Base-by-base conservation (phyloP, 1,140 invertebrate genomes). In the Zaprionus kolodkinae region DNA sequence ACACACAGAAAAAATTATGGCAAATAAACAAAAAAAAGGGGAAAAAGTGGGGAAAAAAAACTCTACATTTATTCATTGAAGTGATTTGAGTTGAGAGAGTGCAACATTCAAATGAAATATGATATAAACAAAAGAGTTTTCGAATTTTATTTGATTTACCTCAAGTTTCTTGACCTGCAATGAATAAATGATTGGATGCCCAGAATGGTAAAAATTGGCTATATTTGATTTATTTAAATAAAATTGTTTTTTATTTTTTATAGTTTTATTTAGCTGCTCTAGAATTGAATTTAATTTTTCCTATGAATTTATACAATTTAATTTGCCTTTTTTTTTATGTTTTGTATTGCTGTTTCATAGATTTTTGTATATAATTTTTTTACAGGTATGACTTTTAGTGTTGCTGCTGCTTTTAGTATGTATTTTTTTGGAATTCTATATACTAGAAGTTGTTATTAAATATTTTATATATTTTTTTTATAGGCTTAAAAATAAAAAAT, bases 11-110 rank as follows among this genome's bases (percentile, higher is more conserved):
- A 43, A 55, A 30, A 45, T 9, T 6, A 45, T 6, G 6, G 27
- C 27, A 30, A 65, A 52, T 54, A 52, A 64, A 64, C 21, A 64
- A 54, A 2, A 3, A 30, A 27, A 27, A 27, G 25, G 25, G 5
- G 33, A 54, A 4, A n/a, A n/a, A n/a, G 1, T 1, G 21, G 21
- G 21, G 21, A 21, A 17, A 17, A 50, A 50, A 50, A 45, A 45
- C n/a, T n/a, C 6, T 7, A 21, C 17, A 3, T 50, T 50, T 17
- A 54, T 27, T 27, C 7, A 13, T 38, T 64, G 40, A 45, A 9
- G 7, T 45, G n/a, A 15, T 45, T 30, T 2, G 17, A 43, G 10
- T 35, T 10, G 10, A 35, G 33, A 35, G 33, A 2, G 33, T 0
- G 33, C 4, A 35, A 35, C 3, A 43, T n/a, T 43, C 0, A 15